phyloP scores from a whole-genome alignment of 1,140 invertebrate species.

The Drosophila grimshawi region DNA sequence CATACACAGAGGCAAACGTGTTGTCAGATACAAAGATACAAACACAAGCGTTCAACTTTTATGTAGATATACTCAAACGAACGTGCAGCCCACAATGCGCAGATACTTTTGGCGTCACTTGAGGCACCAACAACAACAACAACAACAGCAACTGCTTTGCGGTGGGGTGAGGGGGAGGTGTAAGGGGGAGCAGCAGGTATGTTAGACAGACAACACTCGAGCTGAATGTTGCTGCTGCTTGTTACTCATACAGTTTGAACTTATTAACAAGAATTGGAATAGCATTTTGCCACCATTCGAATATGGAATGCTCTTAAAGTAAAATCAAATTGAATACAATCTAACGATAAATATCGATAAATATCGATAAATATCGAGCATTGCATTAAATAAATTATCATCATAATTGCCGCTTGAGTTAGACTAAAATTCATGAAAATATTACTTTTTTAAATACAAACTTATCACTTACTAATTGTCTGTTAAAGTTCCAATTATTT shows the following conservation, averaged over 20 bases:
- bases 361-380: too few species aligned
- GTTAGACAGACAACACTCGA: slow-evolving; percentile 45
- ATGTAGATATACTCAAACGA: slow-evolving; percentile 44
- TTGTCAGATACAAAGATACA: slow-evolving; percentile 34
- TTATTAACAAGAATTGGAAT: slow-evolving; percentile 59
- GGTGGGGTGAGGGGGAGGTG: neutral
- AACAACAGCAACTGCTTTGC: slow-evolving; percentile 25
- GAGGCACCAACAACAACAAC: neutral
- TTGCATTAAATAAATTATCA: too few species aligned
- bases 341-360: too few species aligned
- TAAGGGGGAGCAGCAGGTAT: slow-evolving; percentile 9
- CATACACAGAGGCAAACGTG: slow-evolving; percentile 44
- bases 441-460: too few species aligned
- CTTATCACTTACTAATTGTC: too few species aligned
- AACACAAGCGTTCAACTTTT: slow-evolving; percentile 24
- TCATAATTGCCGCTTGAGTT: too few species aligned
- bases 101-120: slow-evolving; percentile 73
- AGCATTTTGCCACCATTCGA: neutral
- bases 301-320: neutral
- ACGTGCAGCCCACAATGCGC: slow-evolving; percentile 37
- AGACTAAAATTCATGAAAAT: too few species aligned
- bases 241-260: slow-evolving; percentile 52
- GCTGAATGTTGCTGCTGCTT: slow-evolving; percentile 35
- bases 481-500: too few species aligned
- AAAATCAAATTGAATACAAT: too few species aligned